Conservation (phyloP, 2,797 vertebrate genomes). For the Manis crassicaudata region DNA sequence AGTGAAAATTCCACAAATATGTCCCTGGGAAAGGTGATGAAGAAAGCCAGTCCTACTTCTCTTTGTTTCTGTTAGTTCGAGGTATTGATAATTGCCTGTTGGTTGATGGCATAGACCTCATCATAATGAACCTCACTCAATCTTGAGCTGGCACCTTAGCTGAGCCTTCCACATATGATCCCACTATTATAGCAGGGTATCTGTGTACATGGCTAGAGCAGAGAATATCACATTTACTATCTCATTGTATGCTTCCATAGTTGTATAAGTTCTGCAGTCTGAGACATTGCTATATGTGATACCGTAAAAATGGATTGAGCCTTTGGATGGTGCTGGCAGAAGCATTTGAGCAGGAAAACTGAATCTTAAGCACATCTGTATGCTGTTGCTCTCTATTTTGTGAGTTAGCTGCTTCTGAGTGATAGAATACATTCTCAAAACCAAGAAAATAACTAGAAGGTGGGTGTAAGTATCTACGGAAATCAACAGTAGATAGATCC, state of each 20-base stretch:
- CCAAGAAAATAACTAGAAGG: neutral
- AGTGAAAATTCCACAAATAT: neutral
- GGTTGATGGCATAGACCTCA: neutral
- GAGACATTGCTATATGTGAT: neutral
- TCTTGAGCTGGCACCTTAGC: neutral
- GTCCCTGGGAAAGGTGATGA: neutral
- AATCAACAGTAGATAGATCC: neutral
- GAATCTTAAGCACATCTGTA: neutral
- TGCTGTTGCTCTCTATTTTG: neutral
- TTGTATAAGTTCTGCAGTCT: neutral
- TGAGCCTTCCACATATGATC: neutral
- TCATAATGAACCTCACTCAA: neutral
- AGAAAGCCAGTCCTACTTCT: neutral
- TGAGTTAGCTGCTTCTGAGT: neutral
- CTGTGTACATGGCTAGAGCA: neutral
- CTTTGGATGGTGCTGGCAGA: neutral
- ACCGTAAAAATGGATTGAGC: neutral
- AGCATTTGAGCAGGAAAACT: neutral
- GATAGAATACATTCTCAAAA: neutral
- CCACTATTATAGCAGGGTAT: neutral
- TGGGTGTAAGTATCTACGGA: neutral
- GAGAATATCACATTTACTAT: neutral
- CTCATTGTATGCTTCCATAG: neutral
- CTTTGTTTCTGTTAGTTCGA: neutral
- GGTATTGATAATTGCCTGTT: neutral